Base-by-base conservation (phyloP, 2,797 vertebrate species). In the Leptatherina wallacei region DNA sequence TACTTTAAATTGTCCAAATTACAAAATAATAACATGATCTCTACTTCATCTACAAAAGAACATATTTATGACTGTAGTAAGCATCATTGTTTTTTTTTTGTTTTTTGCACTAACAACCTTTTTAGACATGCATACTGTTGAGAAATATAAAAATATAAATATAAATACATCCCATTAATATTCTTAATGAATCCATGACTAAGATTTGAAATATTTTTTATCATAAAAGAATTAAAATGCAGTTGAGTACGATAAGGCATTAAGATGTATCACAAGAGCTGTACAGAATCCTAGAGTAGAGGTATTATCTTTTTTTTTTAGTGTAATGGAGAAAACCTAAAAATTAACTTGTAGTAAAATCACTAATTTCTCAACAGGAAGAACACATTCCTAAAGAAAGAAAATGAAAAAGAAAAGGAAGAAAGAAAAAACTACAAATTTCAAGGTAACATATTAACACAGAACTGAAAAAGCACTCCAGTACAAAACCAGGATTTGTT, bases 101-200 rank as follows among this genome's bases (percentile, higher is more conserved):
- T 78, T 27, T 81, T 84, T 94, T 90, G 83, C 92, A 91, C 91
- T 92, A 93, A 91, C 90, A 91, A 91, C 83, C 80, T 89, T 95
- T 94, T 91, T 51, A 94, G 92, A 94, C 94, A 95, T 95, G 94
- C 94, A 95, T 94, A 95, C 92, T 93, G 94, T 91, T 94, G 93
- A 94, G 93, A 95, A 95, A 95, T 95, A 95, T 94, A 95, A 95
- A 95, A 95, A 95, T 95, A 95, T 95, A 95, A 95, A 95, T 95
- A 95, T 95, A 95, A 95, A 95, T 94, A 94, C 93, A 94, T 94
- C 93, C 94, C 94, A 91, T 94, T 94, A 92, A 93, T 94, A 94
- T 94, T 93, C 91, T 92, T 92, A 94, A 94, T 93, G 92, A 91
- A 92, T 94, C 85, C 85, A 92, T 89, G 91, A 94, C 92, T 95